Evolutionary conservation across 2,797 vertebrate genomes (phyloP).

Genomic region (Myotis pilosus): DNA sequence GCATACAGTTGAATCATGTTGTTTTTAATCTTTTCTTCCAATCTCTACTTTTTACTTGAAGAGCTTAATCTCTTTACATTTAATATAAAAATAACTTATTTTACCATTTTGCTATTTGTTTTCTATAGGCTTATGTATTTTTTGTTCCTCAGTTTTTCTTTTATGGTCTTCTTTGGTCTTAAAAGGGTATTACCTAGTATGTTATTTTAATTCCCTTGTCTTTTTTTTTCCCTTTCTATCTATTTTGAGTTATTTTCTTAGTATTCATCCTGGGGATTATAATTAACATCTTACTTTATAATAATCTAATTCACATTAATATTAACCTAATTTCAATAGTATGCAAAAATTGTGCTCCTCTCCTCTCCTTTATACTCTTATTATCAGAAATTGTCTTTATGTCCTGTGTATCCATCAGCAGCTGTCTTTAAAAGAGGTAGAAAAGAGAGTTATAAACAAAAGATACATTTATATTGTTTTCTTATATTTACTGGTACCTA

Average conservation of each 20-base stretch:
- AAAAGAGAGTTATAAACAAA: background rate
- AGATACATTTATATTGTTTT: background rate
- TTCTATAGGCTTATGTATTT: background rate
- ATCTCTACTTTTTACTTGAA: background rate
- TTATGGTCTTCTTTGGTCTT: background rate
- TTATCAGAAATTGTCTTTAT: background rate
- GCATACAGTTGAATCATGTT: background rate
- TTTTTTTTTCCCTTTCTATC: background rate
- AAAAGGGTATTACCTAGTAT: background rate
- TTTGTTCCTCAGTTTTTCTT: background rate
- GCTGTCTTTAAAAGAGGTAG: background rate
- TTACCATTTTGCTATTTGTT: background rate
- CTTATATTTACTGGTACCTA: background rate
- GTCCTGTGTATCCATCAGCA: background rate
- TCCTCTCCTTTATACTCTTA: background rate
- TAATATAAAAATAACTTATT: background rate
- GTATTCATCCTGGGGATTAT: background rate
- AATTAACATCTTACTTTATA: background rate
- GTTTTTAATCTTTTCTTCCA: background rate
- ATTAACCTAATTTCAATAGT: background rate
- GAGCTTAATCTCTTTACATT: background rate
- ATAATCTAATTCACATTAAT: background rate
- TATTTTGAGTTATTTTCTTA: background rate
- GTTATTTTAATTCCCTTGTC: background rate
- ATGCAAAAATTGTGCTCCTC: background rate